A percentile compares a stretch with the other conserved stretches of the same genome.
These are phyloP conservation scores for Pseudolycoriella hygida DNA, from an alignment of 2,888 invertebrate genomes.

Conservation along the genomic window DNA sequence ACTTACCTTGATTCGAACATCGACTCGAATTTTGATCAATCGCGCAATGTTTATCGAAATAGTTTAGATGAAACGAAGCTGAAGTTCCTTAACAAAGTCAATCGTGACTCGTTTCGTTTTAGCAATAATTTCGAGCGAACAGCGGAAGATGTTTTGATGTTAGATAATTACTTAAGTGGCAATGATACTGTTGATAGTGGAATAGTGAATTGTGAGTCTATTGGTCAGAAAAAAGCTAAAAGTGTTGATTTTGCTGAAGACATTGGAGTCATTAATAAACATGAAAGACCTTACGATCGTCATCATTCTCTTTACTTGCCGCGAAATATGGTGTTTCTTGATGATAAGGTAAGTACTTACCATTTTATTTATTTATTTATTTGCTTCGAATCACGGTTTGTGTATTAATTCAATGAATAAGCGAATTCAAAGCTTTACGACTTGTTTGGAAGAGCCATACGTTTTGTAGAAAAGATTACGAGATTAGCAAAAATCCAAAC, in stretches of 20 bases:
- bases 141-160: not conserved
- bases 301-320: too few relatives aligned
- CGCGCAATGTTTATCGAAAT: conserved; percentile 26
- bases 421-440: too few relatives aligned
- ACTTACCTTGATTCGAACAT: conserved; percentile 19
- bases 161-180: conserved; percentile 2
- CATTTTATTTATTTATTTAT: too few relatives aligned
- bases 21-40: conserved; percentile 24
- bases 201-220: not conserved
- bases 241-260: not conserved
- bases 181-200: not conserved
- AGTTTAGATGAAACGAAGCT: conserved; percentile 26
- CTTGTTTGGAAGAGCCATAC: too few relatives aligned
- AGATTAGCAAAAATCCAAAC: too few relatives aligned
- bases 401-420: too few relatives aligned
- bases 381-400: too few relatives aligned
- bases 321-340: too few relatives aligned
- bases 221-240: not conserved
- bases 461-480: too few relatives aligned
- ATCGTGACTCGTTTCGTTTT: conserved; percentile 20
- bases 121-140: conserved; percentile 5
- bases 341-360: too few relatives aligned
- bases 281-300: too few relatives aligned
- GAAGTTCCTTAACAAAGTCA: conserved; percentile 21
- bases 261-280: not conserved